Percentiles rank a stretch among this genome's conserved stretches.
These are phyloP conservation scores for Spicauda simplicius DNA, from an alignment of 2,888 invertebrate species.

Conservation along the genomic window DNA sequence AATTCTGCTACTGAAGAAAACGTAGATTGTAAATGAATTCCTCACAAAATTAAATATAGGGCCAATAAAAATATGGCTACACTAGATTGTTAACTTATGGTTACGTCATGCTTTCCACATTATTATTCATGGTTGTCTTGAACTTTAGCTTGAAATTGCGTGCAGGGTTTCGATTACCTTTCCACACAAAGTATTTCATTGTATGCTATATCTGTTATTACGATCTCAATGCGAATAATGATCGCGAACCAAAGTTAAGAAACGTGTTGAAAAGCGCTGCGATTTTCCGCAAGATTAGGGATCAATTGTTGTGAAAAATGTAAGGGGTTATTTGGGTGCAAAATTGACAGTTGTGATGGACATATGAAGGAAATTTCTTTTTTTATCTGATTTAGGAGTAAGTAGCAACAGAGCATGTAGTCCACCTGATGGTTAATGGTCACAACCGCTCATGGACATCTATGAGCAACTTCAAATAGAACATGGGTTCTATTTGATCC, in stretches of 20 bases:
- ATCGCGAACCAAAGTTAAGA: constrained; percentile 17
- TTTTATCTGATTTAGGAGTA: too few relatives aligned
- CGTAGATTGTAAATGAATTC: too few relatives aligned
- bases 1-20: too few relatives aligned
- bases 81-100: background rate
- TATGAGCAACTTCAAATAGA: too few relatives aligned
- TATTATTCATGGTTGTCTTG: constrained; percentile 28
- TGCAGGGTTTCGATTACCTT: constrained; percentile 17
- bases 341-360: constrained; percentile 5
- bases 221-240: constrained; percentile 18
- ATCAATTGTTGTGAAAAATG: constrained; percentile 11
- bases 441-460: too few relatives aligned
- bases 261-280: constrained; percentile 17
- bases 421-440: too few relatives aligned
- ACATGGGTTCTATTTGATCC: too few relatives aligned
- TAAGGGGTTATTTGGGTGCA: constrained; percentile 1
- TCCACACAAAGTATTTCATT: constrained; percentile 18
- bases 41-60: too few relatives aligned
- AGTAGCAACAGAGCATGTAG: too few relatives aligned
- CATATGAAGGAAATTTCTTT: constrained; percentile 18
- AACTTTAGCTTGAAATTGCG: constrained; percentile 28
- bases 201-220: constrained; percentile 26
- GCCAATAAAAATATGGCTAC: too few relatives aligned
- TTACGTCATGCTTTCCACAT: constrained; percentile 17
- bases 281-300: constrained; percentile 15